Percentiles rank a stretch among this genome's conserved stretches.
Conservation (phyloP, 2,888 invertebrate genomes). For the Lycocerus yunnanus region DNA sequence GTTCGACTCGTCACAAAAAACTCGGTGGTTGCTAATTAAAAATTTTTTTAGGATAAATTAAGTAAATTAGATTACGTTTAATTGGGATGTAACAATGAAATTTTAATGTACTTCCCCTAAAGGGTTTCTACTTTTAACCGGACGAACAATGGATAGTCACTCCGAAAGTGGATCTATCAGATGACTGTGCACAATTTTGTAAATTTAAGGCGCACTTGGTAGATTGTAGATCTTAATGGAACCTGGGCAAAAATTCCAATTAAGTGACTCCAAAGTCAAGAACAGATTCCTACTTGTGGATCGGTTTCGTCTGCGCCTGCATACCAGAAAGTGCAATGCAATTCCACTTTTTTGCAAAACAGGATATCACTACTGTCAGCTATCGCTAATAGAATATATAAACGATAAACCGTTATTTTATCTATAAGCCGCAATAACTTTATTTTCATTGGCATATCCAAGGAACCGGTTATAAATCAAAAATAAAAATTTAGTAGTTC, state of each 20-base stretch:
- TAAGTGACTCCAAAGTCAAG: not conserved
- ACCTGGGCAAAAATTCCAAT: not conserved
- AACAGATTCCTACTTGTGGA: not conserved
- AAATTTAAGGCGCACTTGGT: not conserved
- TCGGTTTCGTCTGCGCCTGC: not conserved
- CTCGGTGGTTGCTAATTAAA: not conserved
- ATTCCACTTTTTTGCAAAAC: not conserved
- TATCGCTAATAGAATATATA: not conserved
- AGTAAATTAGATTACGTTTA: not conserved
- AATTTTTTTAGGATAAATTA: not conserved
- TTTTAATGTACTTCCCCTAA: not conserved
- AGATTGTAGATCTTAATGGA: not conserved
- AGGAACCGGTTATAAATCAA: conserved; percentile 14
- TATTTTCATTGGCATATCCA: not conserved
- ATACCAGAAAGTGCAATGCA: not conserved
- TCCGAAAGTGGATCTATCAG: not conserved
- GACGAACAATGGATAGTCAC: not conserved
- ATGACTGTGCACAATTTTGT: not conserved
- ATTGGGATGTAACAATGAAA: not conserved
- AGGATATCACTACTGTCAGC: not conserved
- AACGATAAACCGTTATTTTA: not conserved
- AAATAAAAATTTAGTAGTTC: conserved; percentile 25
- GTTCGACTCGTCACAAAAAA: not conserved
- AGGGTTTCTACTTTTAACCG: not conserved
- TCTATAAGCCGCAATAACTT: not conserved